phyloP scores from a whole-genome alignment of 1,140 invertebrate genomes.

The Drosophila lacteicornis region DNA sequence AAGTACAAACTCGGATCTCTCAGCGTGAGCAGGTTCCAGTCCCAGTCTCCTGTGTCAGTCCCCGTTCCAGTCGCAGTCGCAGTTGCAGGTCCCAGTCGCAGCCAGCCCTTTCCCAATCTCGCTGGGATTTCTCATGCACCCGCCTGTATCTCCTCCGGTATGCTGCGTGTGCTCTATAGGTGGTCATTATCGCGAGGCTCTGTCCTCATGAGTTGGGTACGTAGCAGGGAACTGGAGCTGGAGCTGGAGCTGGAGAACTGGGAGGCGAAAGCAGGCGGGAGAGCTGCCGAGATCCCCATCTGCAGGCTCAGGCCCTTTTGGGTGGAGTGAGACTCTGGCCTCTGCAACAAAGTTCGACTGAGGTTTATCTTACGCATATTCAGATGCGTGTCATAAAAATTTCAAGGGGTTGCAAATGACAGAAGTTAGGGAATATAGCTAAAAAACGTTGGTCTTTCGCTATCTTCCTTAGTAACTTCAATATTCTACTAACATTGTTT shows the following conservation, averaged over 20 bases:
- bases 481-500: too few relatives aligned
- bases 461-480: too few relatives aligned
- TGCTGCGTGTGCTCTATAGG: constrained; percentile 75
- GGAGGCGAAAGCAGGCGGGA: constrained; percentile 37
- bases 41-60: constrained; percentile 16
- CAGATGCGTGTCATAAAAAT: constrained; percentile 15
- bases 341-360: constrained; percentile 8
- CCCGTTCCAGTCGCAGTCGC: neutral
- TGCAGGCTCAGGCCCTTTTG: neutral
- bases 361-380: constrained; percentile 17
- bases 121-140: constrained; percentile 53
- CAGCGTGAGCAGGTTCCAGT: constrained; percentile 66
- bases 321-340: neutral
- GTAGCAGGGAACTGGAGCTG: constrained; percentile 13
- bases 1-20: constrained; percentile 63
- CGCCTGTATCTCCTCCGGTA: constrained; percentile 45
- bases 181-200: constrained; percentile 79
- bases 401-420: neutral
- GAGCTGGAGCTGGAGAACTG: neutral
- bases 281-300: constrained; percentile 32
- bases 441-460: neutral
- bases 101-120: constrained; percentile 47
- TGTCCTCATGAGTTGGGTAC: constrained; percentile 41
- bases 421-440: neutral
- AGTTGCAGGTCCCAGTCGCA: constrained; percentile 33